Percentiles rank a stretch among this genome's conserved stretches.
Conservation (phyloP, 2,888 invertebrate species). For the Chaetogeoica ovagalla region DNA sequence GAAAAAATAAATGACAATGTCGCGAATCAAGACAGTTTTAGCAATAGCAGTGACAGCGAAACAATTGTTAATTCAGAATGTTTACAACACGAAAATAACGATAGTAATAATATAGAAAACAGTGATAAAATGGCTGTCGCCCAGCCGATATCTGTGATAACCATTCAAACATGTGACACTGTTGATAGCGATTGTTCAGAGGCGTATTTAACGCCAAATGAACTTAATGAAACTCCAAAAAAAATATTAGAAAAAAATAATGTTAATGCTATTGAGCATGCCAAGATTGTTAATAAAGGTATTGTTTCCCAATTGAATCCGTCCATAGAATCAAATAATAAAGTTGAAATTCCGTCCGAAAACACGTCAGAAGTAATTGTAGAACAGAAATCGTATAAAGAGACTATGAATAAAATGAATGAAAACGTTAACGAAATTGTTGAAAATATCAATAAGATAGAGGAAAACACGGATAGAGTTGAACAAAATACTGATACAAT, state of each 20-base stretch:
- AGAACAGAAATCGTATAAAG: not conserved
- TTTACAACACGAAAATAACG: constrained; percentile 49
- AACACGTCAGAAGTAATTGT: not conserved
- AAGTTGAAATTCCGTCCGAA: constrained; percentile 29
- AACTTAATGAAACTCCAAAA: constrained; percentile 59
- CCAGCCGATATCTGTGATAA: constrained; percentile 45
- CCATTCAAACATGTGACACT: constrained; percentile 62
- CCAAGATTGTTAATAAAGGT: constrained; percentile 20
- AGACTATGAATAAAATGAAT: not conserved
- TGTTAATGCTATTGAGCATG: not conserved
- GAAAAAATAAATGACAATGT: constrained; percentile 36
- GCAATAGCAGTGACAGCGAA: constrained; percentile 57
- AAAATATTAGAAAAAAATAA: constrained; percentile 25
- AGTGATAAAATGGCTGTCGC: constrained; percentile 23
- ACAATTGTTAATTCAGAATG: constrained; percentile 57
- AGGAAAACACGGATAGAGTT: not conserved
- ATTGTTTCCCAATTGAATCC: constrained; percentile 15
- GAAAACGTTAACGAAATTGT: not conserved
- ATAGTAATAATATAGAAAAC: constrained; percentile 35
- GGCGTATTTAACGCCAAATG: constrained; percentile 71
- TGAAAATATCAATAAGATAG: not conserved
- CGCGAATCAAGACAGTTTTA: constrained; percentile 54
- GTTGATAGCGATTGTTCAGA: constrained; percentile 72
- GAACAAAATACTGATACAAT: not conserved
- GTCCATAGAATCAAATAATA: constrained; percentile 23